These are phyloP conservation scores for Hypselothyrea guttata DNA, from an alignment of 2,888 invertebrate species.

Conservation along the genomic window DNA sequence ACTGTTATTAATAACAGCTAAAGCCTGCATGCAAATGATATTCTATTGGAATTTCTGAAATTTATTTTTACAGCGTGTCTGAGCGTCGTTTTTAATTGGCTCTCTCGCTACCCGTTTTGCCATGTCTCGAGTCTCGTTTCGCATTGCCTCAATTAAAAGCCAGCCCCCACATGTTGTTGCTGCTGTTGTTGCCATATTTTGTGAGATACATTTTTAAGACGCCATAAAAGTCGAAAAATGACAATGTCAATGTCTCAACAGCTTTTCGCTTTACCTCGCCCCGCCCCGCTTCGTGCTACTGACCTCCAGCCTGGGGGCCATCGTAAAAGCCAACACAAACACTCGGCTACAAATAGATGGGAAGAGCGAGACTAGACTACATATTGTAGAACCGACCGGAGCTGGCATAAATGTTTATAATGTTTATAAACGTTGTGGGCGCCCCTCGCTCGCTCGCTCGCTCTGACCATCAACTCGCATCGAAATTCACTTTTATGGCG, in stretches of 20 bases:
- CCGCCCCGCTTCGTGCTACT: constrained; percentile 55
- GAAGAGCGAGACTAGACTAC: constrained; percentile 1
- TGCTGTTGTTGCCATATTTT: constrained; percentile 44
- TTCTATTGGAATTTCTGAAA: not conserved
- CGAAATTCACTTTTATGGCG: constrained; percentile 58
- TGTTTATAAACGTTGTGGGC: constrained; percentile 22
- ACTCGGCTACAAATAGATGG: constrained; percentile 2
- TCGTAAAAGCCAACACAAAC: constrained; percentile 25
- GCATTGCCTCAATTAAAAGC: constrained; percentile 47
- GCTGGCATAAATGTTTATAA: not conserved
- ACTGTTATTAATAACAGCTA: too few relatives aligned
- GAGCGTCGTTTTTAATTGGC: not conserved
- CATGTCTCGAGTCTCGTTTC: constrained; percentile 36
- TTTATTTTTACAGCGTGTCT: constrained; percentile 11
- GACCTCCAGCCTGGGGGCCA: constrained; percentile 58
- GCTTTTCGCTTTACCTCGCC: constrained; percentile 11
- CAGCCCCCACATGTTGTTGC: constrained; percentile 42
- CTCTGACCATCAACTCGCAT: constrained; percentile 60
- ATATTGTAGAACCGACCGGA: constrained; percentile 4
- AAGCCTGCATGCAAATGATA: too few relatives aligned
- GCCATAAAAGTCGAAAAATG: constrained; percentile 75
- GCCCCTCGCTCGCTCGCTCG: constrained; percentile 35
- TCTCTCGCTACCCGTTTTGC: constrained; percentile 22
- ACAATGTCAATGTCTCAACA: constrained; percentile 71
- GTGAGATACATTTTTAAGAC: constrained; percentile 70